These are phyloP conservation scores for Ophonus ardosiacus DNA, from an alignment of 2,888 invertebrate genomes.

Conservation along the genomic window DNA sequence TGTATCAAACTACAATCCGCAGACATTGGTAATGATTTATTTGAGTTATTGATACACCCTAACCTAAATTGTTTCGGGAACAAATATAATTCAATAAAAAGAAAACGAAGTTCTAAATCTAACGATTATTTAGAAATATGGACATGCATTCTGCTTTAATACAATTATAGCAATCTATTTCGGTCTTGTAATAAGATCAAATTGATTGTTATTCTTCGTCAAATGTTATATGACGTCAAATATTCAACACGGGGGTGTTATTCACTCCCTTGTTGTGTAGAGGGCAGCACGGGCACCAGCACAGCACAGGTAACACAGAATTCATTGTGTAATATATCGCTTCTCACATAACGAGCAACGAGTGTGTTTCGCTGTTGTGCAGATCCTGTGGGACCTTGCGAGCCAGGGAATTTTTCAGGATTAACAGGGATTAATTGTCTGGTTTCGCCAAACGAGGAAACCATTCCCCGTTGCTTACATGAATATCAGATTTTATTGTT, in stretches of 20 bases:
- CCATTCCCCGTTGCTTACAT: not conserved
- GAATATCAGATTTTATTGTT: not conserved
- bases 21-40: no score
- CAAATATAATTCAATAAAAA: no score
- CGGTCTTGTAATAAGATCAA: not conserved
- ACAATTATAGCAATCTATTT: not conserved
- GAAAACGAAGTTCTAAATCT: no score
- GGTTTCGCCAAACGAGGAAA: slow-evolving; percentile 14
- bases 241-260: not conserved
- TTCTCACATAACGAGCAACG: not conserved
- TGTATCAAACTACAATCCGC: no score
- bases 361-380: slow-evolving; percentile 16
- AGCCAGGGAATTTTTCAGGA: slow-evolving; percentile 49
- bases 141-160: not conserved
- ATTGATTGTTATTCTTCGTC: not conserved
- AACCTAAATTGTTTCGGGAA: no score
- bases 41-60: no score
- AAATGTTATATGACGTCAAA: not conserved
- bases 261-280: not conserved
- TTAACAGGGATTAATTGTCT: slow-evolving; percentile 56
- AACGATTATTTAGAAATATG: no score
- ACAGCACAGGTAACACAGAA: not conserved
- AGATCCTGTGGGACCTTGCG: slow-evolving; percentile 36
- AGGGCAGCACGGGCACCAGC: not conserved
- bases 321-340: not conserved